These are phyloP conservation scores for Tympanuchus pallidicinctus DNA, from an alignment of 2,113 vertebrate genomes.

Conservation along the genomic window DNA sequence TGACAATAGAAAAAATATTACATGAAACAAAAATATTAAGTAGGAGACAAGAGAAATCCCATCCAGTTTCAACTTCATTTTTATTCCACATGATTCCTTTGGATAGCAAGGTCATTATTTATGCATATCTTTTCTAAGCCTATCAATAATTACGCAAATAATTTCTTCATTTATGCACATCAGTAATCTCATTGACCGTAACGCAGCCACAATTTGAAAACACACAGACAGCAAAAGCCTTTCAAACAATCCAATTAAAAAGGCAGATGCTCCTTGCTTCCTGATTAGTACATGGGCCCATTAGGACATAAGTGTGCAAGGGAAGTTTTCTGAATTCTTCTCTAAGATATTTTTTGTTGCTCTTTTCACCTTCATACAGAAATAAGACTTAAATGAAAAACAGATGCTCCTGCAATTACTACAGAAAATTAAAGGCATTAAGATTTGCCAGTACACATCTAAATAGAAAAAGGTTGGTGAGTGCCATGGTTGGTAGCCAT, in stretches of 20 bases:
- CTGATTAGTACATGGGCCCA: not conserved
- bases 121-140: not conserved
- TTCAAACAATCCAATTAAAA: conserved; percentile 34
- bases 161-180: not conserved
- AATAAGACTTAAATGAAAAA: not conserved
- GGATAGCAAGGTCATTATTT: not conserved
- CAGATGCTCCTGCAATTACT: not conserved
- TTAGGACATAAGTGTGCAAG: not conserved
- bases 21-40: not conserved
- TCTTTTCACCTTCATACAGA: not conserved
- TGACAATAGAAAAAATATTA: not conserved
- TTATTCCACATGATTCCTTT: not conserved
- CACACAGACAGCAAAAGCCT: conserved; percentile 6
- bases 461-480: not conserved
- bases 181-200: conserved; percentile 18
- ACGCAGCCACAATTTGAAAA: not conserved
- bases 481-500: not conserved
- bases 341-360: not conserved
- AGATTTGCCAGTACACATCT: not conserved
- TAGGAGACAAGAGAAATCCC: not conserved
- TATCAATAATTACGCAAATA: not conserved
- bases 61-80: not conserved
- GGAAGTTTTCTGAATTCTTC: not conserved
- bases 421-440: not conserved
- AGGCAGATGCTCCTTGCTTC: not conserved